phyloP scores from a whole-genome alignment of 2,888 invertebrate genomes.

The Augochlorella aurata region DNA sequence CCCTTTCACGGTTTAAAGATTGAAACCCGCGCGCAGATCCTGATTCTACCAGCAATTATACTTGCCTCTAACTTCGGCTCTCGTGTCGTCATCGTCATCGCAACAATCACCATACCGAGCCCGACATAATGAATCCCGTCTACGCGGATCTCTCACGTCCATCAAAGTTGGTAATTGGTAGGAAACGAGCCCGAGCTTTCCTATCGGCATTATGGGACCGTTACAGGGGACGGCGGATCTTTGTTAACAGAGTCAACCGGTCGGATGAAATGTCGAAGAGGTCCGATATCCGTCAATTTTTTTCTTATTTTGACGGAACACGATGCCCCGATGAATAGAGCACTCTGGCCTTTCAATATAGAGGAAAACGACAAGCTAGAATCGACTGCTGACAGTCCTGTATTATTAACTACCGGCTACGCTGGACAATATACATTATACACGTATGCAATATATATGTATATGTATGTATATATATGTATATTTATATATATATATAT shows the following conservation, averaged over 20 bases:
- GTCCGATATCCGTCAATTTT: background rate
- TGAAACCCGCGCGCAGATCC: background rate
- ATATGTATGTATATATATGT: background rate
- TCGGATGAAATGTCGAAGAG: slow-evolving; percentile 15
- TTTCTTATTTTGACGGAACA: slow-evolving; percentile 21
- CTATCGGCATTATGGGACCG: background rate
- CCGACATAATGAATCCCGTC: background rate
- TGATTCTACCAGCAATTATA: background rate
- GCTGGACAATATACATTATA: slow-evolving; percentile 25
- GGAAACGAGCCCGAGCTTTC: background rate
- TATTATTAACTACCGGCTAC: slow-evolving; percentile 34
- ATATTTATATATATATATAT: background rate
- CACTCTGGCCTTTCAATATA: background rate
- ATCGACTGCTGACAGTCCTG: slow-evolving; percentile 31
- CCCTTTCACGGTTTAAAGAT: background rate
- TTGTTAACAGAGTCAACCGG: slow-evolving; percentile 16
- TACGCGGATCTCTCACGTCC: background rate
- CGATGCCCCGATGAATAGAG: background rate
- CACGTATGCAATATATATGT: background rate
- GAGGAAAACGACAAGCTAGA: slow-evolving; percentile 8
- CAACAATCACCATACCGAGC: background rate
- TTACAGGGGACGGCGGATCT: background rate
- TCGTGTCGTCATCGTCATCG: background rate
- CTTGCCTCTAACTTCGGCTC: background rate
- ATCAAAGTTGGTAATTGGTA: background rate